Evolutionary conservation across 2,113 vertebrate species (phyloP).

Genomic region (Lepus timidus): DNA sequence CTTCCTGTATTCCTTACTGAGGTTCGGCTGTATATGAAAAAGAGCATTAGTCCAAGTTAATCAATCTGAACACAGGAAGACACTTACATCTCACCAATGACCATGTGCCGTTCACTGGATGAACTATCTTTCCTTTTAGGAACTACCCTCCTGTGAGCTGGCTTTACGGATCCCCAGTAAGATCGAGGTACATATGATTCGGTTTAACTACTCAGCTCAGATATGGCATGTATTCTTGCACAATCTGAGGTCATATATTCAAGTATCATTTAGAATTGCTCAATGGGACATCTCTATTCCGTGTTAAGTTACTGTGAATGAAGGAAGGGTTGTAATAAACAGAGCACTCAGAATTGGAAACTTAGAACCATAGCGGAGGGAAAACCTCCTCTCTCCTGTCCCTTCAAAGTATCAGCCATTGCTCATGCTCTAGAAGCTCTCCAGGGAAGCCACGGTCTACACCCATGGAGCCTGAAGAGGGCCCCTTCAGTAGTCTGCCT

Average conservation of each 20-base stretch:
- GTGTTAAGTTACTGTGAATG: background rate
- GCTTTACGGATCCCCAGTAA: too few relatives aligned
- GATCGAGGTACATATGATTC: background rate
- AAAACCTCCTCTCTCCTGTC: background rate
- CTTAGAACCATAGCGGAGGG: background rate
- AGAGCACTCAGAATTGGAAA: background rate
- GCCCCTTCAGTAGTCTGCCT: background rate
- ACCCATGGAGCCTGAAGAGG: background rate
- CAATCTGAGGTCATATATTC: background rate
- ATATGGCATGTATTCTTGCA: background rate
- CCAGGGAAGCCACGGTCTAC: background rate
- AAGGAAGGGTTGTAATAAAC: background rate
- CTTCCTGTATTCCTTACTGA: background rate
- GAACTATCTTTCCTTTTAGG: background rate
- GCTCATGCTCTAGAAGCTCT: too few relatives aligned
- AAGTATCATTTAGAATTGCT: background rate
- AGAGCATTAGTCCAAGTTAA: background rate
- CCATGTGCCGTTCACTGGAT: background rate
- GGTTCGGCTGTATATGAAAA: background rate
- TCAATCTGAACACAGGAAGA: background rate
- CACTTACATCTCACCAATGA: background rate
- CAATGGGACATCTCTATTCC: background rate
- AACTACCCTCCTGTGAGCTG: background rate
- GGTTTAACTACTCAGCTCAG: background rate
- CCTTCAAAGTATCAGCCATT: background rate